Conservation (phyloP, 64 coral and sea anemone species). For the Platygyra sinensis region DNA sequence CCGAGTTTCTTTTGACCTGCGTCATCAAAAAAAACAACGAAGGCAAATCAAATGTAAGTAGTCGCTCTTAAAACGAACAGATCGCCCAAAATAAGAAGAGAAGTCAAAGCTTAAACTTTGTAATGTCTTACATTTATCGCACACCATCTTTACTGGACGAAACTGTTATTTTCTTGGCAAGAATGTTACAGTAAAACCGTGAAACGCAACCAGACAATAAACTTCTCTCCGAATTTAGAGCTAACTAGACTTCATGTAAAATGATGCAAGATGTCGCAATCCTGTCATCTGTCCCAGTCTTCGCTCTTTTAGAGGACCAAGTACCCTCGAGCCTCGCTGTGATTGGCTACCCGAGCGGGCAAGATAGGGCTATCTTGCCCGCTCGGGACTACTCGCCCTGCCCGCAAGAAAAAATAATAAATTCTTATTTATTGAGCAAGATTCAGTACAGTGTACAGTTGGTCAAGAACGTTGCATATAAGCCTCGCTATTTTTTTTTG, state of each 20-base stretch:
- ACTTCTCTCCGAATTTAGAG: neutral
- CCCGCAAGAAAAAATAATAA: too few relatives aligned
- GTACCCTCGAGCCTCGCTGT: too few relatives aligned
- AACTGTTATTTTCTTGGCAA: neutral
- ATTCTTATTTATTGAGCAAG: too few relatives aligned
- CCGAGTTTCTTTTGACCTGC: slow-evolving; percentile 95
- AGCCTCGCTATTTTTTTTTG: too few relatives aligned
- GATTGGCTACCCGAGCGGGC: too few relatives aligned
- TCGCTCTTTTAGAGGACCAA: too few relatives aligned
- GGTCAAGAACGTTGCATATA: too few relatives aligned
- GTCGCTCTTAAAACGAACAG: neutral
- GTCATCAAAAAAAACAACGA: neutral
- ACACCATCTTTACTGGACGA: slow-evolving; percentile 15
- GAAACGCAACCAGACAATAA: neutral
- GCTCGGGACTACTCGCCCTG: too few relatives aligned
- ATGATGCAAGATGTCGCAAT: neutral
- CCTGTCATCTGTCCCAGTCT: neutral
- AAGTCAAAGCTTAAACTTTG: neutral
- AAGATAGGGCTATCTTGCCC: too few relatives aligned
- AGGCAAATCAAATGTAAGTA: neutral
- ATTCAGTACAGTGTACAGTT: too few relatives aligned
- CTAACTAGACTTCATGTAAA: neutral
- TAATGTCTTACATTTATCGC: slow-evolving; percentile 31
- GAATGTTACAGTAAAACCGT: neutral
- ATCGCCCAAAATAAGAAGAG: neutral